Evolutionary conservation across 1,140 invertebrate genomes (phyloP).

Genomic region (Phthorimaea operculella): DNA sequence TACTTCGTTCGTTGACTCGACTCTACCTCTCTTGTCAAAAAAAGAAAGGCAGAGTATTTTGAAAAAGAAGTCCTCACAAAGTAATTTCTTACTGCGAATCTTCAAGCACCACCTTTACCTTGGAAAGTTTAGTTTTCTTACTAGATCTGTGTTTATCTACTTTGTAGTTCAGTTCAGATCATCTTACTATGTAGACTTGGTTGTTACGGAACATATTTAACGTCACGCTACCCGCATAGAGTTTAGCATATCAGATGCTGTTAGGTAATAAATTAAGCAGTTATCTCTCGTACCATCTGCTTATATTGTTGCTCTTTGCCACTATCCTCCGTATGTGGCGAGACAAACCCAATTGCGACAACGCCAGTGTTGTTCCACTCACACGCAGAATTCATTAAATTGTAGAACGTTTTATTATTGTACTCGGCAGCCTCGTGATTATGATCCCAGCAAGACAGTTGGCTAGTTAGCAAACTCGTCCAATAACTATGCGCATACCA

Average conservation of each 20-base stretch:
- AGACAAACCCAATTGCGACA: constrained; percentile 31
- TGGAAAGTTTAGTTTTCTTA: no score
- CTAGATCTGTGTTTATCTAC: no score
- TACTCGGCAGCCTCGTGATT: not conserved
- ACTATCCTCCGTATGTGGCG: constrained; percentile 19
- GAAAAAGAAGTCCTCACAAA: no score
- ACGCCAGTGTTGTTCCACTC: constrained; percentile 20
- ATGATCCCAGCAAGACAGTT: not conserved
- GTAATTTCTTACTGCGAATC: no score
- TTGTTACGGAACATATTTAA: no score
- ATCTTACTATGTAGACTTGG: no score
- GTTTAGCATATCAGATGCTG: not conserved
- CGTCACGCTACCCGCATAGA: no score
- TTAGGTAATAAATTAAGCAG: not conserved
- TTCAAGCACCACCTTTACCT: no score
- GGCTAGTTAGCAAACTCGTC: not conserved
- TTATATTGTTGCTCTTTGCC: constrained; percentile 18
- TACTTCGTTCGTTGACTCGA: no score
- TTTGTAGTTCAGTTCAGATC: no score
- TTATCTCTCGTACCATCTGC: constrained; percentile 1
- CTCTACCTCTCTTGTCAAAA: no score
- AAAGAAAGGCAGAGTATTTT: no score
- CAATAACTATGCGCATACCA: not conserved
- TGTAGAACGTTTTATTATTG: constrained; percentile 11
- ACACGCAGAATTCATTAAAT: constrained; percentile 31